These are phyloP conservation scores for Campylorhamphus procurvoides DNA, from an alignment of 2,113 vertebrate species.

Conservation along the genomic window DNA sequence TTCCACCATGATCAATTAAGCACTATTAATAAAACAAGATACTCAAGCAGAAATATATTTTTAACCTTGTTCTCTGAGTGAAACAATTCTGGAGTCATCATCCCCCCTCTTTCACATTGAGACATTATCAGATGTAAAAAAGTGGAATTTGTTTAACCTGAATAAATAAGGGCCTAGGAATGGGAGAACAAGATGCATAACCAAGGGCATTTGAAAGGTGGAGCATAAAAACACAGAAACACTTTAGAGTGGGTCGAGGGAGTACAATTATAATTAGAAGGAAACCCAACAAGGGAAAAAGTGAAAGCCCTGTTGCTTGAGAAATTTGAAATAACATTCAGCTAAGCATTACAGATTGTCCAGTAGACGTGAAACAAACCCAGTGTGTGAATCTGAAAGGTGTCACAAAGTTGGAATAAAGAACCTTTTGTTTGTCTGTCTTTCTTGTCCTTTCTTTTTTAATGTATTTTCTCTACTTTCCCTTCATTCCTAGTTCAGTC, in stretches of 20 bases:
- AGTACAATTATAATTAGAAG: not conserved
- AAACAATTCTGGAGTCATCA: not conserved
- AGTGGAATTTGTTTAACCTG: not conserved
- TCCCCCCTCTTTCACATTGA: not conserved
- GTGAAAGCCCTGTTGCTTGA: not conserved
- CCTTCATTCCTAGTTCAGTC: not conserved
- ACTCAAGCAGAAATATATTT: slow-evolving; percentile 38
- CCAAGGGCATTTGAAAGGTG: not conserved
- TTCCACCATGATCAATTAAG: slow-evolving; percentile 63
- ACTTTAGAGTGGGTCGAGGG: not conserved
- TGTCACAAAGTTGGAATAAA: not conserved
- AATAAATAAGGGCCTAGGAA: not conserved
- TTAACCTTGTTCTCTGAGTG: slow-evolving; percentile 43
- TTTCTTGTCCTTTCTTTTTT: not conserved
- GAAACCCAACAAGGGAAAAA: not conserved
- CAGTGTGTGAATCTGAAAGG: not conserved
- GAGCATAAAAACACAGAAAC: not conserved
- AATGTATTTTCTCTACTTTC: not conserved
- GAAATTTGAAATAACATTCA: not conserved
- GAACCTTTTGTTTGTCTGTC: not conserved
- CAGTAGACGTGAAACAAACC: not conserved
- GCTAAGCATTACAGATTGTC: not conserved
- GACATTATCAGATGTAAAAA: not conserved
- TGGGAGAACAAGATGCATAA: not conserved
- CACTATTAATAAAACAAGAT: slow-evolving; percentile 33